Base-by-base conservation (phyloP, 1,140 invertebrate species). In the Cydia amplana region DNA sequence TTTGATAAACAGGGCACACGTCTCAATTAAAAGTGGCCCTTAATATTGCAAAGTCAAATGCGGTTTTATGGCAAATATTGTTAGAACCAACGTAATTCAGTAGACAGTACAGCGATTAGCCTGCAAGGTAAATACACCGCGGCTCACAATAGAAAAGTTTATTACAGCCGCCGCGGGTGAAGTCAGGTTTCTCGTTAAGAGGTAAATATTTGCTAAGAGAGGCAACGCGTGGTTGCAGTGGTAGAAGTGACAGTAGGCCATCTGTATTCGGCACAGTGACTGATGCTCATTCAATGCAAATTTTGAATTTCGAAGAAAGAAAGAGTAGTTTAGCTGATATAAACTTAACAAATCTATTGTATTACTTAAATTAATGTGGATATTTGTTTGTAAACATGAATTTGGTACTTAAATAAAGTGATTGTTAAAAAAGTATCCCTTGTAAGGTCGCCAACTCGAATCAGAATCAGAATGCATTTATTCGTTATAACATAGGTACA, bases 161-260 rank as follows among this genome's bases (percentile, higher is more conserved):
- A 90, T 90, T 91, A 87, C 85, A 77, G 82, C 75, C 82, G 86
- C 84, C 85, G 79, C 79, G 87, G 86, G 85, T 85, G 78, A 87
- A 88, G 89, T 90, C 88, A 90, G 88, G 86, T 89, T 88, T 87
- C 88, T 90, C 87, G 86, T 90, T 90, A 87, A 87, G 86, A 88
- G 83, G 85, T 86, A 91, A 91, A 92, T 90, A 92, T 91, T 92
- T 92, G 88, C 75, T 73, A 79, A 82, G 78, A 81, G 87, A 83
- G 82, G 83, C 86, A 87, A 84, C 84, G 87, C 86, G 90, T 88
- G 84, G 65, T 36, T 36, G 16, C 65, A 70, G 18, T 40, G 25
- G n/a, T 20, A 20, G 65, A n/a, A 43, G 65, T 36, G 65, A 70
- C 65, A 40, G 65, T 70, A 70, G 65, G n/a, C n/a, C 23, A 18